Conservation (phyloP, 2,113 vertebrate species). For the Lepisosteus osseus region DNA sequence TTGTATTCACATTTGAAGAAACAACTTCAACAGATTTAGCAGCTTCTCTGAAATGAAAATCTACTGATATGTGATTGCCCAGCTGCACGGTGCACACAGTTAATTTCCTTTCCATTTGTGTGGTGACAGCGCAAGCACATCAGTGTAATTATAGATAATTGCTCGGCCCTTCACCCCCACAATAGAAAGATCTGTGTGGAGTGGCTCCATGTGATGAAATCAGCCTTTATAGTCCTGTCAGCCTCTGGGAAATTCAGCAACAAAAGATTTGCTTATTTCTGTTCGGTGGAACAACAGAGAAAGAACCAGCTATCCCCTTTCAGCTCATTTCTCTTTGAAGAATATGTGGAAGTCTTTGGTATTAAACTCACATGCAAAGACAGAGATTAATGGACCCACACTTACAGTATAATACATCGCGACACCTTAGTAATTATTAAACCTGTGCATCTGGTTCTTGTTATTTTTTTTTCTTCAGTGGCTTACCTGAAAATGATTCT, state of each 20-base stretch:
- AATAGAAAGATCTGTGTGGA: slow-evolving; percentile 22
- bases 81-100: not conserved
- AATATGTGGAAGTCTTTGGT: slow-evolving; percentile 1
- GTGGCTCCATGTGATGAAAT: slow-evolving; percentile 24
- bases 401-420: too few species aligned
- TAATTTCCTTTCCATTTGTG: slow-evolving; percentile 21
- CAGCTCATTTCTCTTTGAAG: slow-evolving; percentile 4
- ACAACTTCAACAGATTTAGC: not conserved
- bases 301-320: not conserved
- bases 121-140: not conserved
- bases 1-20: slow-evolving; percentile 12
- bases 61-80: not conserved
- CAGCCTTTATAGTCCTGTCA: slow-evolving; percentile 22
- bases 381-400: not conserved
- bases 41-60: slow-evolving; percentile 8
- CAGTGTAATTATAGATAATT: slow-evolving; percentile 24
- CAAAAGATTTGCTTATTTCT: slow-evolving; percentile 24
- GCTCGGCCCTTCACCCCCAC: slow-evolving; percentile 7
- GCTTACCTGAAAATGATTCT: too few species aligned
- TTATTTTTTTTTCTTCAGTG: too few species aligned
- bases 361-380: not conserved
- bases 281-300: not conserved
- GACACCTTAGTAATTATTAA: too few species aligned
- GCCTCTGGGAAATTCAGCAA: slow-evolving; percentile 21
- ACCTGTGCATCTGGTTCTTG: too few species aligned